Conservation (phyloP, 2,113 vertebrate species). For the Pipa parva region DNA sequence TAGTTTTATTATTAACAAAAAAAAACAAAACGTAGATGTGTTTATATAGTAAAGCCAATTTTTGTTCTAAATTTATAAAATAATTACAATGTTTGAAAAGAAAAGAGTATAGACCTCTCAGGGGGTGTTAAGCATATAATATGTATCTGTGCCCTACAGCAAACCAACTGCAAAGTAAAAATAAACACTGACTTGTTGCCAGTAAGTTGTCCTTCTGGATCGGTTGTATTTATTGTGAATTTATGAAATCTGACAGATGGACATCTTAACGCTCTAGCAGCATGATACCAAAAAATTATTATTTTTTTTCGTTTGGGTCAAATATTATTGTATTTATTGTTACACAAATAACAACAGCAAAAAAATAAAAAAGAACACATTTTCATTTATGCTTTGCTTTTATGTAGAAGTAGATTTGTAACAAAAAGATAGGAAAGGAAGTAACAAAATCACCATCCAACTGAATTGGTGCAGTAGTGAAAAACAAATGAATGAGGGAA, state of each 20-base stretch:
- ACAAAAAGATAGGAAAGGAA: no score
- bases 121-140: constrained; percentile 10
- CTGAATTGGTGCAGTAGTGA: no score
- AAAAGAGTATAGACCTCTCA: background rate
- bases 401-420: background rate
- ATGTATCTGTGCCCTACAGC: constrained; percentile 30
- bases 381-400: background rate
- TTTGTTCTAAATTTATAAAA: background rate
- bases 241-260: constrained; percentile 20
- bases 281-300: background rate
- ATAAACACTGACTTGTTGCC: constrained; percentile 10
- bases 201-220: constrained; percentile 1
- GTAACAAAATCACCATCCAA: no score
- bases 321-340: background rate
- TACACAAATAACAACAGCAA: no score
- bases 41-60: no score
- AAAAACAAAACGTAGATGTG: no score
- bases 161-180: constrained; percentile 6
- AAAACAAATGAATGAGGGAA: no score
- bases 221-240: background rate
- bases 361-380: background rate
- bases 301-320: background rate
- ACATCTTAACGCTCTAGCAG: background rate
- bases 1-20: no score
- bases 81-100: background rate